Conservation (phyloP, 1,140 invertebrate species). For the Amyelois transitella region DNA sequence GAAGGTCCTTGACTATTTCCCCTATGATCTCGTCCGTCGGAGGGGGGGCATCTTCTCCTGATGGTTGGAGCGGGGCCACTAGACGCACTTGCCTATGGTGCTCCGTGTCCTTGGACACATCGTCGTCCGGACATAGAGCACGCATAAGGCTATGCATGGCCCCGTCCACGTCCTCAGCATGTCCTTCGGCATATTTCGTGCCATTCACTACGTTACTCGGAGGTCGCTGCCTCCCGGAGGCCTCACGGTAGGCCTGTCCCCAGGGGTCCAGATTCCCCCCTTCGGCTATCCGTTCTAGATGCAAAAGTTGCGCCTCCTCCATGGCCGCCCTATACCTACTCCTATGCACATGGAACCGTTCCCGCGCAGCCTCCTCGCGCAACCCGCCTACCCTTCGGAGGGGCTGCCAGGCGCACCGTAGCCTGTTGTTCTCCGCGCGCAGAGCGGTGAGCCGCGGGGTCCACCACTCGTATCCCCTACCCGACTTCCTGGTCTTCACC, state of each 20-base stretch:
- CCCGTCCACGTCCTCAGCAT: constrained; percentile 10
- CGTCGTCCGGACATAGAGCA: constrained; percentile 23
- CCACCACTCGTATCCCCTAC: too few species aligned
- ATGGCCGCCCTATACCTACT: too few species aligned
- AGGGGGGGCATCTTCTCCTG: constrained; percentile 1
- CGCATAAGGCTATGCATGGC: constrained; percentile 21
- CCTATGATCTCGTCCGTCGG: neutral
- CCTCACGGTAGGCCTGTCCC: constrained; percentile 21
- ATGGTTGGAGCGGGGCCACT: constrained; percentile 4
- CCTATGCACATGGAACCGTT: too few species aligned
- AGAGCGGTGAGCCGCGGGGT: too few species aligned
- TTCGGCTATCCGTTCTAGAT: too few species aligned
- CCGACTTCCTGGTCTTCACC: too few species aligned
- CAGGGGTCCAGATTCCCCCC: too few species aligned
- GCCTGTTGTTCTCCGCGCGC: too few species aligned
- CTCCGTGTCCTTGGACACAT: constrained; percentile 6
- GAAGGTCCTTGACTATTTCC: constrained; percentile 11
- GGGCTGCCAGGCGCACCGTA: too few species aligned
- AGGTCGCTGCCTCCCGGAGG: constrained; percentile 12
- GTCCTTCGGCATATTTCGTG: constrained; percentile 10
- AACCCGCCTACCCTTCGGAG: too few species aligned
- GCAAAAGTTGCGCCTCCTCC: too few species aligned
- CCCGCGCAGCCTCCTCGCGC: too few species aligned
- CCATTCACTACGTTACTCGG: constrained; percentile 20
- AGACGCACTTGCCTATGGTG: constrained; percentile 14